A percentile compares a stretch with the other conserved stretches of the same genome.
Conservation (phyloP, 2,888 invertebrate species). For the Caenorhabditis macrosperma region DNA sequence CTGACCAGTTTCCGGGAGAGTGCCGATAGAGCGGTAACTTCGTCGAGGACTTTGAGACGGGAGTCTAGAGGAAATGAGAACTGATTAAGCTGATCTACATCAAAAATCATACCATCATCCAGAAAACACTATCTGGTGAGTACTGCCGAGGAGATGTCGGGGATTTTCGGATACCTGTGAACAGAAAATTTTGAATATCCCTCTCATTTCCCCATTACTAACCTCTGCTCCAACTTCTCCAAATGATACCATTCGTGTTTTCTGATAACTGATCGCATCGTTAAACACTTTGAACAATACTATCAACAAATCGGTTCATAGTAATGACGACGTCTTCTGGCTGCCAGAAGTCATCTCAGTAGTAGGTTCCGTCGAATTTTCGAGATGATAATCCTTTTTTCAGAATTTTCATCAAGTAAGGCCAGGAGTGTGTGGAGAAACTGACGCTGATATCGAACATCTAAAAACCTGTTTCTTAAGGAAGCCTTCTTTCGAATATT, state of each 20-base stretch:
- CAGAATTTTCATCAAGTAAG: slow-evolving; percentile 45
- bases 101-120: slow-evolving; percentile 24
- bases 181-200: not conserved
- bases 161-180: slow-evolving; percentile 38
- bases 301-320: slow-evolving; percentile 40
- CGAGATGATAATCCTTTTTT: slow-evolving; percentile 36
- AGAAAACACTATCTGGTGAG: slow-evolving; percentile 45
- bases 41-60: slow-evolving; percentile 29
- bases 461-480: too few species aligned
- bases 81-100: not conserved
- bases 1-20: slow-evolving; percentile 32
- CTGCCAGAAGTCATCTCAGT: slow-evolving; percentile 48
- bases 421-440: not conserved
- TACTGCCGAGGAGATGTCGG: slow-evolving; percentile 7
- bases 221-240: slow-evolving; percentile 51
- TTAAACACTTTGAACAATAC: slow-evolving; percentile 28
- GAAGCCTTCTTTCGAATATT: too few species aligned
- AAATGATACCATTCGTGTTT: slow-evolving; percentile 40
- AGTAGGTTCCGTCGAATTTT: slow-evolving; percentile 35
- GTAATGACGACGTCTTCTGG: slow-evolving; percentile 28
- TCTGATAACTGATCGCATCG: slow-evolving; percentile 39
- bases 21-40: slow-evolving; percentile 27
- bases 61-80: slow-evolving; percentile 36
- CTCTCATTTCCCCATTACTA: not conserved
- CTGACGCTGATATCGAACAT: slow-evolving; percentile 16